A percentile compares a stretch with the other conserved stretches of the same genome.
Conservation (phyloP, 2,888 invertebrate genomes). For the Drosophila nigricruria region DNA sequence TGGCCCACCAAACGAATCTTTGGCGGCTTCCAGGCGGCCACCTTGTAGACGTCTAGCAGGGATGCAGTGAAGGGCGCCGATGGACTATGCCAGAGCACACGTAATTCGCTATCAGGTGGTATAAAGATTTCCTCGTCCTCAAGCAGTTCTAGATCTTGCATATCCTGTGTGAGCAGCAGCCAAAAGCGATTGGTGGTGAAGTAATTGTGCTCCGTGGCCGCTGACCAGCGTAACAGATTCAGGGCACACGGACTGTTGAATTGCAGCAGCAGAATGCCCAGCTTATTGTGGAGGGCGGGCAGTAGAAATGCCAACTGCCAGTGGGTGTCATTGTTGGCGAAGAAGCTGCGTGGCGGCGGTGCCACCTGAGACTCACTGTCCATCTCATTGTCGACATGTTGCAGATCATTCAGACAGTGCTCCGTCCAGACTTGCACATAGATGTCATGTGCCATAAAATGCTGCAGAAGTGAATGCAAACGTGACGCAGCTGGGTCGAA, state of each 20-base stretch:
- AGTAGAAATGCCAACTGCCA: conserved; percentile 67
- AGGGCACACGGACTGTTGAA: conserved; percentile 72
- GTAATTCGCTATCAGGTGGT: conserved; percentile 82
- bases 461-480: conserved; percentile 51
- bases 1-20: conserved; percentile 58
- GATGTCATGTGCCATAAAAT: conserved; percentile 63
- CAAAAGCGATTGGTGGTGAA: conserved; percentile 83
- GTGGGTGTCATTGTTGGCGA: conserved; percentile 51
- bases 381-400: conserved; percentile 35
- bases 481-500: conserved; percentile 20
- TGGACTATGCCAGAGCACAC: conserved; percentile 57
- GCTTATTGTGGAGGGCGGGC: conserved; percentile 66
- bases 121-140: conserved; percentile 76
- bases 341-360: conserved; percentile 72
- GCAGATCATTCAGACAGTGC: conserved; percentile 59
- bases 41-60: conserved; percentile 82
- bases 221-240: conserved; percentile 76
- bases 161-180: conserved; percentile 69
- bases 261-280: conserved; percentile 78
- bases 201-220: conserved; percentile 78
- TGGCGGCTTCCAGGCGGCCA: conserved; percentile 70
- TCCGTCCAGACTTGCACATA: conserved; percentile 74
- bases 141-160: conserved; percentile 53
- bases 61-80: conserved; percentile 40
- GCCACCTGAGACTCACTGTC: background rate